Evolutionary conservation across 64 coral and sea anemone genomes (phyloP).

Genomic region (Pocillopora damicornis): DNA sequence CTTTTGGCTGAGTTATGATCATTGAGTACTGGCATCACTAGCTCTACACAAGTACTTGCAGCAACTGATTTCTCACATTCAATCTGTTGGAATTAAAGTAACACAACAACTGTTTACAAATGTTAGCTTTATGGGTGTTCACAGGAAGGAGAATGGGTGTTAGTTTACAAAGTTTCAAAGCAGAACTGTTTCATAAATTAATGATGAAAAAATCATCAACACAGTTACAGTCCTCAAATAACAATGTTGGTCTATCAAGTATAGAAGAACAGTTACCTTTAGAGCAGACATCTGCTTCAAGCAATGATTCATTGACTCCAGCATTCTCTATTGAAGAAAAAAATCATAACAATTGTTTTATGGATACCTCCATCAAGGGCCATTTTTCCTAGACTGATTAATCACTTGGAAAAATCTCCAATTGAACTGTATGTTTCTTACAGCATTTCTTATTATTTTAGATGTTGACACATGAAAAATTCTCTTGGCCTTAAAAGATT

Average conservation of each 20-base stretch:
- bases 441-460: too few species aligned
- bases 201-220: too few species aligned
- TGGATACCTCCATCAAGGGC: background rate
- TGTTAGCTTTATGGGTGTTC: too few species aligned
- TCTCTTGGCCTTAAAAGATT: too few species aligned
- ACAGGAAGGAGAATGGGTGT: too few species aligned
- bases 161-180: too few species aligned
- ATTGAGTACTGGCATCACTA: slow-evolving; percentile 28
- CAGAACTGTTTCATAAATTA: too few species aligned
- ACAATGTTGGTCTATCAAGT: too few species aligned
- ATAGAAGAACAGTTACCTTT: slow-evolving; percentile 48
- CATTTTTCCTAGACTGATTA: background rate
- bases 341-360: background rate
- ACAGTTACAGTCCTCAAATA: too few species aligned
- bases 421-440: too few species aligned
- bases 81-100: slow-evolving; percentile 17
- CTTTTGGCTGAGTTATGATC: slow-evolving; percentile 43
- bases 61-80: slow-evolving; percentile 68
- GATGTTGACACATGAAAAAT: too few species aligned
- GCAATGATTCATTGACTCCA: slow-evolving; percentile 81
- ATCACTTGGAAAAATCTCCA: too few species aligned
- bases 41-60: slow-evolving; percentile 20
- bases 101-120: background rate
- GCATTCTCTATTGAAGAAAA: slow-evolving; percentile 78
- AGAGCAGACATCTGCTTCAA: slow-evolving; percentile 80